These are phyloP conservation scores for Potamilus streckersoni DNA, from an alignment of 1,140 invertebrate genomes.

Conservation along the genomic window DNA sequence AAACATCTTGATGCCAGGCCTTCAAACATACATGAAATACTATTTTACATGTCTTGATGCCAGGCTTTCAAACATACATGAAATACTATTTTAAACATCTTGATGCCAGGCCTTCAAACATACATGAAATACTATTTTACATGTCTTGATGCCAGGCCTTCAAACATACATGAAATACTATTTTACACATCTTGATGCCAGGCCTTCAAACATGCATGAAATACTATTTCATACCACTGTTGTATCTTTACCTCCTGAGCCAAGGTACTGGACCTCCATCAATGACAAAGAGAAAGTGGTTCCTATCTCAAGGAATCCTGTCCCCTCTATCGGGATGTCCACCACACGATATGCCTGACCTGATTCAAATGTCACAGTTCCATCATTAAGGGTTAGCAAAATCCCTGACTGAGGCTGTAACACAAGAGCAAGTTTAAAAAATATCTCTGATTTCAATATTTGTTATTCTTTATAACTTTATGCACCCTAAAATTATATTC, in stretches of 20 bases:
- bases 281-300: conserved; percentile 58
- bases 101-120: no score
- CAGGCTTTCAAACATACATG: no score
- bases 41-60: no score
- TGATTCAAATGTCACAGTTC: conserved; percentile 52
- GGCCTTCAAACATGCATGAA: neutral
- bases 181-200: neutral
- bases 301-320: conserved; percentile 53
- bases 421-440: neutral
- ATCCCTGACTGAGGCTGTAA: conserved; percentile 45
- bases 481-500: no score
- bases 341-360: conserved; percentile 32
- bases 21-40: no score
- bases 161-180: no score
- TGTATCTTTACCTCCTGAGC: conserved; percentile 42
- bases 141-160: no score
- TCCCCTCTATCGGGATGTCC: conserved; percentile 43
- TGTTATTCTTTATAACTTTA: neutral
- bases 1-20: no score
- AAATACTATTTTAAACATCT: no score
- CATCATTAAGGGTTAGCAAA: conserved; percentile 34
- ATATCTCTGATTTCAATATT: neutral
- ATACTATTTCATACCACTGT: neutral
- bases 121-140: no score
- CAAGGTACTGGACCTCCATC: conserved; percentile 49